Base-by-base conservation (phyloP, 1,140 invertebrate species). In the Drosophila orosa region DNA sequence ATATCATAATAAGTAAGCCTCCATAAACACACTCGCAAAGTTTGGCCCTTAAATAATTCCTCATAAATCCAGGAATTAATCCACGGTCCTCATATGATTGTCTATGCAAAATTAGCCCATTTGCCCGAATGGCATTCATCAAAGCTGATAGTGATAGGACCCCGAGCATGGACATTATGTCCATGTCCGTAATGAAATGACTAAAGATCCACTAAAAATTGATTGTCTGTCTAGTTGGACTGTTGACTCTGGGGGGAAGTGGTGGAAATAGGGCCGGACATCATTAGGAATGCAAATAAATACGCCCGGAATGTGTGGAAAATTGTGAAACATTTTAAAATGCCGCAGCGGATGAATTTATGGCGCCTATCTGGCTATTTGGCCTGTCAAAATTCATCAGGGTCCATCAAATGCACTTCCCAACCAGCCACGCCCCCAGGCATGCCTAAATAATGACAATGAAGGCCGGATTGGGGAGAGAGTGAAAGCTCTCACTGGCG, bases 211-310 rank as follows among this genome's bases (percentile, higher is more conserved):
- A 42, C 57, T 48, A 25, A 68, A 77, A 81, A 69, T 66, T 66
- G 67, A 81, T 74, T 67, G 74, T 67, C 60, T 56, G 50, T 13
- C 61, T 55, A 48, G 72, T 42, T 61, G 57, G 61, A 39, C 57
- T 56, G 52, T 74, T 54, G n/a, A 3, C 19, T n/a, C 15, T 12
- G 12, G 25, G 24, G 3, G 63, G 25, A 27, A 31, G 27, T 33
- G 48, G 8, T n/a, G 39, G 61, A 17, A 35, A 56, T 27, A 7
- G 27, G 27, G 12, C 33, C 67, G 67, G 67, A 71, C 66, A 78
- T 87, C 75, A 86, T 87, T 86, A 86, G 69, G 44, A 69, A 76
- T 86, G 82, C 83, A 86, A 86, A 86, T 86, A 68, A 55, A 72
- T 71, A 54, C 56, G 60, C 33, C 44, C 22, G 44, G 62, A 61